A percentile compares a stretch with the other conserved stretches of the same genome.
Evolutionary conservation across 1,140 invertebrate genomes (phyloP).

Genomic region (Manduca sexta): DNA sequence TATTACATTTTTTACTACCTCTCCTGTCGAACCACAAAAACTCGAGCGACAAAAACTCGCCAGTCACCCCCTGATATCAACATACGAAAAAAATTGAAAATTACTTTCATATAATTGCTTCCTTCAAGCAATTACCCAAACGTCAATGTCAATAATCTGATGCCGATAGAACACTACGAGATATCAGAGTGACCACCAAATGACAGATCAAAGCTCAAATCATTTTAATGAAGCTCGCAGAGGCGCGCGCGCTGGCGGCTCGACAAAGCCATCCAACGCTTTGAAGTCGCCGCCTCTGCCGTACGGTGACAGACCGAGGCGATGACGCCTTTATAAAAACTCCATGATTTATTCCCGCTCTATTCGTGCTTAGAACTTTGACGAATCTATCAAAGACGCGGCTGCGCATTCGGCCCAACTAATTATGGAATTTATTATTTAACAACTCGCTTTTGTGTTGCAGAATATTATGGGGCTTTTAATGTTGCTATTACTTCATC

Average conservation of each 20-base stretch:
- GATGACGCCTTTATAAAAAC: constrained; percentile 64
- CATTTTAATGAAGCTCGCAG: constrained; percentile 38
- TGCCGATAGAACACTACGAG: not conserved
- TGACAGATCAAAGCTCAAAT: constrained; percentile 26
- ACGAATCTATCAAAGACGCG: constrained; percentile 28
- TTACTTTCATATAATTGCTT: no score
- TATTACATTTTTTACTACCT: no score
- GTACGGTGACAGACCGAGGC: constrained; percentile 37
- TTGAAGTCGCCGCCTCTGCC: constrained; percentile 40
- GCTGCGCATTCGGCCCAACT: not conserved
- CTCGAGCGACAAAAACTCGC: no score
- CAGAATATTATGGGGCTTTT: no score
- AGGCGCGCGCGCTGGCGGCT: constrained; percentile 31
- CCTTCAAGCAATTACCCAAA: constrained; percentile 17
- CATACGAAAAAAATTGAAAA: no score
- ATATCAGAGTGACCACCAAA: constrained; percentile 14
- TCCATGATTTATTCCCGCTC: constrained; percentile 51
- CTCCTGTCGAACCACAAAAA: no score
- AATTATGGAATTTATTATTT: not conserved
- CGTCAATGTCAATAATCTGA: constrained; percentile 3
- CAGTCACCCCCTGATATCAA: no score
- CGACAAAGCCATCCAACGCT: constrained; percentile 31
- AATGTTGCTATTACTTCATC: no score
- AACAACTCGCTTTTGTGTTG: not conserved
- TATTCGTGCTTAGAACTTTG: constrained; percentile 29